Percentiles rank a stretch among this genome's conserved stretches.
These are phyloP conservation scores for Rhineura floridana DNA, from an alignment of 2,113 vertebrate species.

Conservation along the genomic window DNA sequence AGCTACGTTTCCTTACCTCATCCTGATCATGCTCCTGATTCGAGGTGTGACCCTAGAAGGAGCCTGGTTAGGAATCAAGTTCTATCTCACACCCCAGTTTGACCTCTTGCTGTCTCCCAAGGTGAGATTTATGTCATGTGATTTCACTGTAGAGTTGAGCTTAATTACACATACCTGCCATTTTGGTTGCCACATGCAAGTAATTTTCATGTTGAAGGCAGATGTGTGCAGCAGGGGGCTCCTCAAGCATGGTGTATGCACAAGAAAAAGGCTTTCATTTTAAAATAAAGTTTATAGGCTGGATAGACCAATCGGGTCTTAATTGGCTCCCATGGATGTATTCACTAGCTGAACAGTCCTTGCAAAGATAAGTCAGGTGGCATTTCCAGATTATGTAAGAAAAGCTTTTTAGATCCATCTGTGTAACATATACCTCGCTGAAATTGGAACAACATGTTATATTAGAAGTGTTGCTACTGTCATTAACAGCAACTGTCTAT, in stretches of 20 bases:
- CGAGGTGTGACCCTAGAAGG: conserved; percentile 82
- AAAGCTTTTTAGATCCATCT: not conserved
- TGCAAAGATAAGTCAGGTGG: fast-evolving
- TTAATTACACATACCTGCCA: not conserved
- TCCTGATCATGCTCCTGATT: conserved; percentile 82
- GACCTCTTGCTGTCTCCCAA: conserved; percentile 82
- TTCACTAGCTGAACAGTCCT: not conserved
- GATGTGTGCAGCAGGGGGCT: too few species aligned
- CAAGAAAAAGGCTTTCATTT: not conserved
- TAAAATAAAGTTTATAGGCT: not conserved
- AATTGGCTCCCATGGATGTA: fast-evolving
- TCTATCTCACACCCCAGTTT: conserved; percentile 84
- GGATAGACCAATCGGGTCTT: fast-evolving
- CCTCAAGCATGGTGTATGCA: not conserved
- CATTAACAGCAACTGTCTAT: not conserved
- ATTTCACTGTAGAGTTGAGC: not conserved
- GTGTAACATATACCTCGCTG: not conserved
- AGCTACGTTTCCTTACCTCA: conserved; percentile 84
- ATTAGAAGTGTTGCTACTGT: not conserved
- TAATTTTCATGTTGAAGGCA: fast-evolving
- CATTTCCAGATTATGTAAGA: not conserved
- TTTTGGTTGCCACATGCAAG: not conserved
- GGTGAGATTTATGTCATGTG: conserved; percentile 56
- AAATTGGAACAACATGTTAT: not conserved
- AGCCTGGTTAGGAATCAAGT: conserved; percentile 83